Conservation (phyloP, 2,113 vertebrate species). For the Embiotoca jacksoni region DNA sequence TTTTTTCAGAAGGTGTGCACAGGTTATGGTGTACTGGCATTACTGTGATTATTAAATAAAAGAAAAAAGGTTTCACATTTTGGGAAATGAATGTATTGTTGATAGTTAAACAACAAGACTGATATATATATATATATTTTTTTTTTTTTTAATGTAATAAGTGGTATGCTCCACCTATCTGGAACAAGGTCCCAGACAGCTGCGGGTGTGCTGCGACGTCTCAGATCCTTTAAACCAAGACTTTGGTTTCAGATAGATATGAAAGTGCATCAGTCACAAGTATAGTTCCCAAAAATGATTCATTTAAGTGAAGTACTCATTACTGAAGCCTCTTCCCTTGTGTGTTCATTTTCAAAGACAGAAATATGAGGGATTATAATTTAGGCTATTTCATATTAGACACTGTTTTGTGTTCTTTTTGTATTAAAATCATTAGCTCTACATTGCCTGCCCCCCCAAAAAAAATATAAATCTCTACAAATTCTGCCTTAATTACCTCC, state of each 20-base stretch:
- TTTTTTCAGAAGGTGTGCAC: neutral
- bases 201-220: too few relatives aligned
- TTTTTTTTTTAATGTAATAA: too few relatives aligned
- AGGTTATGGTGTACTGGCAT: neutral
- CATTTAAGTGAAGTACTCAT: neutral
- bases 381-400: neutral
- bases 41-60: neutral
- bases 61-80: too few relatives aligned
- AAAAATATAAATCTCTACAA: conserved; percentile 39
- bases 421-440: conserved; percentile 38
- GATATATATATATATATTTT: too few relatives aligned
- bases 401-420: conserved; percentile 24
- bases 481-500: conserved; percentile 59
- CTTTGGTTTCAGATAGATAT: neutral
- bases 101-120: too few relatives aligned
- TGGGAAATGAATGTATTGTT: too few relatives aligned
- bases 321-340: neutral
- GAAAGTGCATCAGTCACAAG: neutral
- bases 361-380: neutral
- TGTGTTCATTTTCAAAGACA: neutral
- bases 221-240: too few relatives aligned
- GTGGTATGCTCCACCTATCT: too few relatives aligned
- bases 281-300: neutral
- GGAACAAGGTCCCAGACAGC: too few relatives aligned
- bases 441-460: conserved; percentile 9